Evolutionary conservation across 2,113 vertebrate genomes (phyloP), one percentile per base, ranked within the genome.

Genomic region (Paedocypris sp.): DNA sequence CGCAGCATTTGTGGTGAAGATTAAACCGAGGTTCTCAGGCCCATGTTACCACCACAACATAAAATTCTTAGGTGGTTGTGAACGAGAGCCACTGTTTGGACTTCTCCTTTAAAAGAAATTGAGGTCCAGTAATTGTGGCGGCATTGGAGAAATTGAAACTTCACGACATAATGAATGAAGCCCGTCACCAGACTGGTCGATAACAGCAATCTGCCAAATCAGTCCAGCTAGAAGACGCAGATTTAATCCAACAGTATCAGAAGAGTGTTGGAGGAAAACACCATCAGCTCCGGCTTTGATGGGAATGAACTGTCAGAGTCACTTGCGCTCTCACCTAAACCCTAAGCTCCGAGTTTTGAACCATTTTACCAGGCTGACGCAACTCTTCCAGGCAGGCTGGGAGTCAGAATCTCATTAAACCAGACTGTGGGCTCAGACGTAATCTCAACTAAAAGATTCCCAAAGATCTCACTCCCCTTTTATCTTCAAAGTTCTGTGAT

Each of bases 131-230:
- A 79, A 81, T 78, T 76, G 72, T 65, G 75, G 68, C 64, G 72
- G 67, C 58, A 67, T 61, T 51, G 56, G 53, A 35, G 70, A 76
- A 63, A 76, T 74, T 72, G 75, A 79, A 80, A 82, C 80, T 74
- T 77, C 73, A 75, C 62, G 54, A 70, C 60, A 50, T 82, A 81
- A 81, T 77, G 70, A 79, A 77, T 62, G 67, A 79, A 72, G 70
- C 66, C 77, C 67, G 53, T 54, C 65, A 68, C 69, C 51, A 25
- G 29, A 53, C 53, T 8, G 50, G 74, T 75, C 75, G 68, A 64
- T 66, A 62, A 73, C 53, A 77, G 69, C 73, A 19, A 70, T 69
- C 70, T 22, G 16, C 22, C 53, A 29, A 41, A 58, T 57, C 68
- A 60, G 60, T 60, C 64, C 64, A 45, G 64, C 31, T 67, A 73